Base-by-base conservation (phyloP, 2,797 vertebrate species). In the Diglossa cyanea region DNA sequence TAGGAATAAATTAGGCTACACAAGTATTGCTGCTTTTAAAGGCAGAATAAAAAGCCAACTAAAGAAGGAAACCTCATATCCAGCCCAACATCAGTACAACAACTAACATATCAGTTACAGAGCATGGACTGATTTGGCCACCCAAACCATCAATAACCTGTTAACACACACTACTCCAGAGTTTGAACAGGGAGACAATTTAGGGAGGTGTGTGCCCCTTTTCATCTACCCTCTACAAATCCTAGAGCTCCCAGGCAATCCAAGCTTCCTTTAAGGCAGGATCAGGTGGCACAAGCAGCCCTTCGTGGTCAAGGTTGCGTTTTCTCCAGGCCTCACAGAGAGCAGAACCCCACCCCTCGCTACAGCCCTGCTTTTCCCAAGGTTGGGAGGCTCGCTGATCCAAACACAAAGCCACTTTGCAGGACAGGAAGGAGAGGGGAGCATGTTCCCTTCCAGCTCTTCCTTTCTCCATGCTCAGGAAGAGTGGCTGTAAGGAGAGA, bases 331-430 rank as follows among this genome's bases (percentile, higher is more conserved):
- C 8, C 54, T 2, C 3, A 2, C 1, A 5, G 80, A 45, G 25
- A 10, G 11, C 50, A 75, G 73, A 67, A 33, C 3, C 35, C 24
- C n/a, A 28, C 25, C 9, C 17, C 17, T 60, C 10, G 0, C 31
- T 30, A 40, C 11, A 60, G 33, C 9, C 40, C 17, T 0, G 0
- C 33, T 47, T 10, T 60, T 30, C 47, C 35, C 47, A 45, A 57
- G 26, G 17, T 1, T 2, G 3, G 10, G 48, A 70, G 17, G n/a
- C 28, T 58, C 3, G 0, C 66, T 55, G 48, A 63, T 13, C 44
- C 20, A 4, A 2, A 30, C 1, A 2, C 17, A 28, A 10, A 25
- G 26, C 2, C 0, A 2, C 30, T 74, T 28, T 6, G 14, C 55
- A 61, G 39, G 8, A 63, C 8, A 47, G 30, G 35, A 73, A 54